Percentiles rank a stretch among this genome's conserved stretches.
Conservation (phyloP, 1,140 invertebrate genomes). For the Dreissena rostriformis region DNA sequence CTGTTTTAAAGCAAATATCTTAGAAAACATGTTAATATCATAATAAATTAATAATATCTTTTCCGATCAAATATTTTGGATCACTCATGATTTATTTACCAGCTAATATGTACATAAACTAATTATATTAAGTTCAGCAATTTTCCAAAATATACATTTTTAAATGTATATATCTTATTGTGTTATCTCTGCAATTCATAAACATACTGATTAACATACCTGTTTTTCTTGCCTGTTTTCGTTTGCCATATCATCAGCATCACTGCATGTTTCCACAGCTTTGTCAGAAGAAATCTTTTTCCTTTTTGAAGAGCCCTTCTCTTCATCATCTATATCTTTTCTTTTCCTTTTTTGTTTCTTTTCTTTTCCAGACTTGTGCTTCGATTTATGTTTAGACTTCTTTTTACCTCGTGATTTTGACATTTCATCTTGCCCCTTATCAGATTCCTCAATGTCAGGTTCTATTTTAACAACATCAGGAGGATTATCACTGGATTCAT, state of each 20-base stretch:
- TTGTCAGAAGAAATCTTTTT: conserved; percentile 28
- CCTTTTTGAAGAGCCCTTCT: conserved; percentile 11
- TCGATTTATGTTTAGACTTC: conserved; percentile 37
- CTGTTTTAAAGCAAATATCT: too few relatives aligned
- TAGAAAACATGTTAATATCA: too few relatives aligned
- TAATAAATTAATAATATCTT: background rate
- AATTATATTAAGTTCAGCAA: background rate
- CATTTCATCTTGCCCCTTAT: background rate
- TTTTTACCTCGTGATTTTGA: conserved; percentile 1
- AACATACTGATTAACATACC: background rate
- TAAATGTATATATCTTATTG: background rate
- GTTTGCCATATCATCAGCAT: background rate
- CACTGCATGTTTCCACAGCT: background rate
- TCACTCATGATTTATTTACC: background rate
- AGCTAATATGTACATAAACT: background rate
- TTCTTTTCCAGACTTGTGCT: conserved; percentile 29
- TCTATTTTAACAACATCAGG: conserved; percentile 1
- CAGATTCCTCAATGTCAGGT: conserved; percentile 1
- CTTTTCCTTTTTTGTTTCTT: conserved; percentile 32
- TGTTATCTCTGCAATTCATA: background rate
- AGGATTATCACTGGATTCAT: background rate
- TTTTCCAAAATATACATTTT: background rate
- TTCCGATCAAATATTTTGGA: background rate
- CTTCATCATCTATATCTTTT: conserved; percentile 10
- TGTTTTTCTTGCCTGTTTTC: background rate